phyloP scores from a whole-genome alignment of 2,113 vertebrate species.

The Passer montanus region DNA sequence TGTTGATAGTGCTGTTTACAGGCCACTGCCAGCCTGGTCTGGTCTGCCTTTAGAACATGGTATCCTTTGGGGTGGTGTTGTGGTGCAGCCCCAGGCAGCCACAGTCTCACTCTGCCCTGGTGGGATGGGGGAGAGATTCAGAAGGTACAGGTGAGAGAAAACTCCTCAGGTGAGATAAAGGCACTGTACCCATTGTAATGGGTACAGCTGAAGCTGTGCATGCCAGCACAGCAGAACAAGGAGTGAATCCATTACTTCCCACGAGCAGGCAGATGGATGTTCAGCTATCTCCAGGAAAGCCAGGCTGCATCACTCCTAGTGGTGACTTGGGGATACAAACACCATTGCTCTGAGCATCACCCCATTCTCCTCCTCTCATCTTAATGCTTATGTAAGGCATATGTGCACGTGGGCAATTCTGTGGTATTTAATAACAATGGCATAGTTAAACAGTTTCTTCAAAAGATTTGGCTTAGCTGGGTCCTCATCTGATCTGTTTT shows the following conservation, averaged over 20 bases:
- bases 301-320: not conserved
- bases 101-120: fast-evolving
- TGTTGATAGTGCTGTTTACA: fast-evolving
- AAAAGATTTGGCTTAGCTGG: not conserved
- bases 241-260: not conserved
- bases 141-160: not conserved
- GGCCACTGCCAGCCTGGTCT: not conserved
- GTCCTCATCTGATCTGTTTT: not conserved
- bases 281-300: not conserved
- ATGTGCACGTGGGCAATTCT: not conserved
- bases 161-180: not conserved
- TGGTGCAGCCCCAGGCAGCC: not conserved
- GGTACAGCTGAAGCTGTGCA: not conserved
- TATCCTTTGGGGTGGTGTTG: not conserved
- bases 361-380: not conserved
- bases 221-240: not conserved
- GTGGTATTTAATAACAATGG: not conserved
- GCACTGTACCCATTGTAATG: not conserved
- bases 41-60: not conserved
- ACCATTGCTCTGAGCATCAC: not conserved
- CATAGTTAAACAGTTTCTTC: not conserved
- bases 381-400: not conserved
- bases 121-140: fast-evolving
- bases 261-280: not conserved
- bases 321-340: not conserved